Evolutionary conservation across 2,888 invertebrate species (phyloP), one percentile per base, ranked within the genome.

Genomic region (Drosophila tanythrix): DNA sequence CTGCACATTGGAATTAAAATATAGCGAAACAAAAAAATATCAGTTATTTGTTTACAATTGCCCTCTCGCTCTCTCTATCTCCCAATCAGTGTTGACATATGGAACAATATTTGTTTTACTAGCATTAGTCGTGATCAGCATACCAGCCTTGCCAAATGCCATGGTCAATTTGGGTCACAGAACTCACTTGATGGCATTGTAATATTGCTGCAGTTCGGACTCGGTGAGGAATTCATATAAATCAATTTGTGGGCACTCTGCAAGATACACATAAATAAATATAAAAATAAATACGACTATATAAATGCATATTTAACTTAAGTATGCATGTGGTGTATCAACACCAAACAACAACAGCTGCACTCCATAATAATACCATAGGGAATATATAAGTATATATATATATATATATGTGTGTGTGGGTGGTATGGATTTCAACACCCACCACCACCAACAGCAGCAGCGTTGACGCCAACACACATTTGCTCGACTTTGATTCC

Each of bases 131-230:
- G 46, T 62, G 65, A 73, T 61, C 74, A 55, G 48, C 65, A 65
- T 74, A 74, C 58, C 51, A 43, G 35, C 35, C 48, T 33, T 48
- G 27, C 33, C 29, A 29, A 59, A 59, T 46, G 4, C 46, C 25
- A 46, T 60, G 48, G 38, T 77, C 46, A 70, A 77, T 68, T 73
- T 76, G 61, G 70, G 71, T 79, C 68, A 69, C 35, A 65, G 48
- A 66, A 93, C 94, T 94, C 94, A 96, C 96, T 95, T 95, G 91
- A 96, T 95, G 89, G 95, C 94, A 92, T 95, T 95, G 92, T 97
- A 97, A 94, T 99, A 99, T 92, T 99, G 98, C 89, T 97, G 97
- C 60, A 99, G 95, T 93, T 99, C 98, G 52, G 98, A 98, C 94
- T 98, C 98, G 92, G 97, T 96, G 80, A 99, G 95, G 94, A 99